Percentiles rank a stretch among this genome's conserved stretches.
These are phyloP conservation scores for Phaetusa simplex DNA, from an alignment of 2,113 vertebrate genomes.

Conservation along the genomic window DNA sequence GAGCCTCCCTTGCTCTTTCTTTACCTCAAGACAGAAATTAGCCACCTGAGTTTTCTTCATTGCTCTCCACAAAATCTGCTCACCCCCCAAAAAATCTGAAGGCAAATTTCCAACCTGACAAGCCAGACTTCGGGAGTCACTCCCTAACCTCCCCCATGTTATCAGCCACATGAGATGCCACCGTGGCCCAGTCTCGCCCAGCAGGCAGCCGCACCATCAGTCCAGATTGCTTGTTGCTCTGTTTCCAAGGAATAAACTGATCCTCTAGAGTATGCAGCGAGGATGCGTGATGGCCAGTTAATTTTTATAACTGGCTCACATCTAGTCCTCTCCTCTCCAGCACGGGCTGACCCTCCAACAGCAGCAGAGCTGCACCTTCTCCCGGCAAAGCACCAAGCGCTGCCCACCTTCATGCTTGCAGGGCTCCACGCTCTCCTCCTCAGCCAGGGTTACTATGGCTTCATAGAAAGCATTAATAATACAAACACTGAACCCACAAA, in stretches of 20 bases:
- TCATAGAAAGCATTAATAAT: background rate
- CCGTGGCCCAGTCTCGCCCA: background rate
- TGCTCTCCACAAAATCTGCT: background rate
- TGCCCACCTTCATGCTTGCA: background rate
- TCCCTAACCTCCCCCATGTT: background rate
- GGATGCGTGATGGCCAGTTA: background rate
- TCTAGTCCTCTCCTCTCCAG: background rate
- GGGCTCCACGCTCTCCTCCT: background rate
- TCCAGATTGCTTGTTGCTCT: background rate
- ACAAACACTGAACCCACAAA: background rate
- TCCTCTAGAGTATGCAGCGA: background rate
- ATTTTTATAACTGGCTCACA: background rate
- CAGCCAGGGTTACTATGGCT: background rate
- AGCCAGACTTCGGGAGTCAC: fast-evolving
- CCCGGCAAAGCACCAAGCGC: fast-evolving
- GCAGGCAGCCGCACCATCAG: background rate
- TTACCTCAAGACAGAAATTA: background rate
- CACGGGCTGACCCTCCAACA: background rate
- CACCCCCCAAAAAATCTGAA: background rate
- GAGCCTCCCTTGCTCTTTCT: background rate
- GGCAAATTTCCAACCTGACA: background rate
- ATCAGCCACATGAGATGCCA: background rate
- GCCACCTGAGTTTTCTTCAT: background rate
- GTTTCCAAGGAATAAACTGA: background rate
- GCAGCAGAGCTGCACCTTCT: background rate